These are phyloP conservation scores for Hystrix cristata DNA, from an alignment of 2,113 vertebrate species.

Conservation along the genomic window DNA sequence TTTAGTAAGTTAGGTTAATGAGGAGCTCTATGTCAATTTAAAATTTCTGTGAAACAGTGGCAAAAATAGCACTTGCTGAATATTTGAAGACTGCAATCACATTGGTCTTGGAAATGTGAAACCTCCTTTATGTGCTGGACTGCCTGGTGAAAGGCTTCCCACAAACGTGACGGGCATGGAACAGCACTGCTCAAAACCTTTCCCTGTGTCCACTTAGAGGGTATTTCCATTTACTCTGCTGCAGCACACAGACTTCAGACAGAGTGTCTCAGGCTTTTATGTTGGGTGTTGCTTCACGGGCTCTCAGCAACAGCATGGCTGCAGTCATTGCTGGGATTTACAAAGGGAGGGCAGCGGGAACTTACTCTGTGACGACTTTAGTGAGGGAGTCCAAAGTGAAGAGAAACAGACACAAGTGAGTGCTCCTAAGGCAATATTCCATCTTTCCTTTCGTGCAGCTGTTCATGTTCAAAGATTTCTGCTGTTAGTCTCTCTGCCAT, in stretches of 20 bases:
- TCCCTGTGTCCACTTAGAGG: background rate
- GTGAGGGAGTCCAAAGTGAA: background rate
- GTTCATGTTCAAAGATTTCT: background rate
- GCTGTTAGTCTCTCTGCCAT: too few species aligned
- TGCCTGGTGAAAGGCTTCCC: background rate
- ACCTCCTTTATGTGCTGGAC: background rate
- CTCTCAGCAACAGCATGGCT: background rate
- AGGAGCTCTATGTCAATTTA: slow-evolving; percentile 52
- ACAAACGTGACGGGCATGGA: background rate
- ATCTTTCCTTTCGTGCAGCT: background rate
- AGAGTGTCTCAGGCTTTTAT: background rate
- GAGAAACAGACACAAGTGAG: background rate
- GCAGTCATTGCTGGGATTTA: background rate
- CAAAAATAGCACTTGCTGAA: slow-evolving; percentile 12
- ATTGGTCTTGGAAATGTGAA: slow-evolving; percentile 53
- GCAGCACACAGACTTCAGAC: background rate
- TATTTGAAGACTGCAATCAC: slow-evolving; percentile 31
- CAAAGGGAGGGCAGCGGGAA: background rate
- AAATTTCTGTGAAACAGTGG: slow-evolving; percentile 21
- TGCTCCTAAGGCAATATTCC: background rate
- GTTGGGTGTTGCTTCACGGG: background rate
- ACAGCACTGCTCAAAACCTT: background rate
- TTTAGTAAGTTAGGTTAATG: slow-evolving; percentile 67
- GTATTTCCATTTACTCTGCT: background rate
- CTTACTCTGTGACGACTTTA: background rate